A percentile compares a stretch with the other conserved stretches of the same genome.
Evolutionary conservation across 2,113 vertebrate genomes (phyloP).

Genomic region (Calyptomena viridis): DNA sequence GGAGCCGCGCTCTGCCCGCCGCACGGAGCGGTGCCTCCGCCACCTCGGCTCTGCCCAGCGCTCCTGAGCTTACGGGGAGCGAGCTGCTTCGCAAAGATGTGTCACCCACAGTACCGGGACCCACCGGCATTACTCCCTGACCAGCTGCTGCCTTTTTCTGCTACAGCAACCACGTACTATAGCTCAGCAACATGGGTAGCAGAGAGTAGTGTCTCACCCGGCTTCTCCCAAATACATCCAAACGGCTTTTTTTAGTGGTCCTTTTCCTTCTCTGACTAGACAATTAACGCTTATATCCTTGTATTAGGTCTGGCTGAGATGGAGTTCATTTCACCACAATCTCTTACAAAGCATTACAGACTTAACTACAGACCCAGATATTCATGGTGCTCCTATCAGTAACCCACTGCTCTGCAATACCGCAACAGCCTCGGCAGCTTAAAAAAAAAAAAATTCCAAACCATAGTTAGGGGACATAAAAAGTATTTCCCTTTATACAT

Average conservation of each 20-base stretch:
- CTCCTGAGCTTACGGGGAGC: too few relatives aligned
- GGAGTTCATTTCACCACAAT: neutral
- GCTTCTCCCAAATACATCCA: neutral
- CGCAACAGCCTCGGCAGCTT: neutral
- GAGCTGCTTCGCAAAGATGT: neutral
- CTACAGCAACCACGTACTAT: fast-evolving
- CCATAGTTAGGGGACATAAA: fast-evolving
- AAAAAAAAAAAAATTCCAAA: neutral
- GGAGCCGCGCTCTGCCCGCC: neutral
- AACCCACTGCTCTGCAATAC: neutral
- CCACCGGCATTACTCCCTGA: fast-evolving
- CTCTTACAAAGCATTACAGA: neutral
- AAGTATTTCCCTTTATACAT: neutral
- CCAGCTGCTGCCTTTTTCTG: too few relatives aligned
- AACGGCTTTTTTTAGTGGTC: neutral
- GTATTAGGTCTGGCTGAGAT: neutral
- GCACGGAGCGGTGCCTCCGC: neutral
- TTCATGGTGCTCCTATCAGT: fast-evolving
- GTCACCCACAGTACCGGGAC: neutral
- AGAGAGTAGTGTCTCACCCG: fast-evolving
- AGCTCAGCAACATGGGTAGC: fast-evolving
- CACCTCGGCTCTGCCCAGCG: neutral
- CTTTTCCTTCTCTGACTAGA: too few relatives aligned
- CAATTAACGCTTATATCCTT: fast-evolving
- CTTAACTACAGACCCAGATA: too few relatives aligned